Conservation (phyloP, 2,113 vertebrate genomes). For the Bungarus multicinctus region DNA sequence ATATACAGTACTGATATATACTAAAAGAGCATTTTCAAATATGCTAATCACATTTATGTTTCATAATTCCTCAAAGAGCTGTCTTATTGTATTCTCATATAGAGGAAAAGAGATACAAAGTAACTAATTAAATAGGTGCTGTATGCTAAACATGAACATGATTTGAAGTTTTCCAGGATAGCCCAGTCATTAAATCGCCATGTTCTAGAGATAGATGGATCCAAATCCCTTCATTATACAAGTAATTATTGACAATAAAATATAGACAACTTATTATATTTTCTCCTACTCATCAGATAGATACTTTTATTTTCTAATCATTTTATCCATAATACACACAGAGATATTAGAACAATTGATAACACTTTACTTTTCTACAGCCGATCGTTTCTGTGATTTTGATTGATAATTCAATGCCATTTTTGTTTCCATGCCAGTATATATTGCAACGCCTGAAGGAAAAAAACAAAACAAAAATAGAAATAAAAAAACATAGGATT, state of each 20-base stretch:
- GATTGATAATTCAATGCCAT: constrained; percentile 98
- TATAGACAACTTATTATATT: not conserved
- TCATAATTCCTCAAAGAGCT: not conserved
- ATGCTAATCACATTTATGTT: no score
- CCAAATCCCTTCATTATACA: not conserved
- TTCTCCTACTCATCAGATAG: not conserved
- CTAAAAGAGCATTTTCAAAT: not conserved
- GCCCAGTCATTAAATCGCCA: not conserved
- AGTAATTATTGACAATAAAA: not conserved
- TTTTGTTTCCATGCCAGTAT: constrained; percentile 99
- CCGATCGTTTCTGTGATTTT: constrained; percentile 97
- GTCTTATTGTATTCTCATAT: not conserved
- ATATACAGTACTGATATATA: not conserved
- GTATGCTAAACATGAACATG: not conserved
- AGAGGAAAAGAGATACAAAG: not conserved
- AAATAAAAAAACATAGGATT: not conserved
- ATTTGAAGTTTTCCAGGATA: not conserved
- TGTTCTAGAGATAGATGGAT: no score
- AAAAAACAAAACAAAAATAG: constrained; percentile 21
- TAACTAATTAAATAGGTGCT: not conserved
- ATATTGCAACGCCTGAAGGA: constrained; percentile 87
- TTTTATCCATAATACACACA: constrained; percentile 12
- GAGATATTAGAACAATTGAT: not conserved
- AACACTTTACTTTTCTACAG: constrained; percentile 92
- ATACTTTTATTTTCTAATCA: not conserved